Evolutionary conservation across 2,113 vertebrate genomes (phyloP).

Genomic region (Gallinago undulata): DNA sequence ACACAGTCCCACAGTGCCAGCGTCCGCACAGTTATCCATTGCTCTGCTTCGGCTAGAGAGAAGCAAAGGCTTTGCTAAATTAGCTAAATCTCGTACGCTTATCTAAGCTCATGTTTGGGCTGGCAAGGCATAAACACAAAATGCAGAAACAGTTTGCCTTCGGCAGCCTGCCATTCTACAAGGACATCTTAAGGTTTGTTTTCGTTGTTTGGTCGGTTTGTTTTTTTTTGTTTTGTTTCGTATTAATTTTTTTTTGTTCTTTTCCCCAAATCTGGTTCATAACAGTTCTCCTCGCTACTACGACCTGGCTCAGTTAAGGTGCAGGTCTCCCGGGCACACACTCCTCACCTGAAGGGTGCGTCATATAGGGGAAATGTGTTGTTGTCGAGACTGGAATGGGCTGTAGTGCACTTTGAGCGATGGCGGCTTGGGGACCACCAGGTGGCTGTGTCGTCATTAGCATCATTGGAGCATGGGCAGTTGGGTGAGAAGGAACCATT

Average conservation of each 20-base stretch:
- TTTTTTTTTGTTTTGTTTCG: neutral
- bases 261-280: neutral
- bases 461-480: slow-evolving; percentile 95
- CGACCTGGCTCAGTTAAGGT: slow-evolving; percentile 62
- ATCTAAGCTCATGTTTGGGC: neutral
- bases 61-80: neutral
- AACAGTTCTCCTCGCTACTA: neutral
- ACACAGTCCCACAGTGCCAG: neutral
- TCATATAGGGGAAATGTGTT: slow-evolving; percentile 87
- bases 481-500: slow-evolving; percentile 92
- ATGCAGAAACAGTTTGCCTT: neutral
- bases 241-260: neutral
- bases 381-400: slow-evolving; percentile 92
- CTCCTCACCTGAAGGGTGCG: slow-evolving; percentile 86
- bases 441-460: slow-evolving; percentile 96
- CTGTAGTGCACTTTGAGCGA: slow-evolving; percentile 94
- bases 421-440: slow-evolving; percentile 89
- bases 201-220: neutral
- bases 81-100: neutral
- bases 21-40: neutral
- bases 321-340: slow-evolving; percentile 79
- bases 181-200: slow-evolving; percentile 15
- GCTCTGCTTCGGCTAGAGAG: neutral
- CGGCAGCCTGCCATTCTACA: neutral
- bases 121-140: neutral